Evolutionary conservation across 2,113 vertebrate species (phyloP), one percentile per base, ranked within the genome.

Genomic region (Pipa parva): DNA sequence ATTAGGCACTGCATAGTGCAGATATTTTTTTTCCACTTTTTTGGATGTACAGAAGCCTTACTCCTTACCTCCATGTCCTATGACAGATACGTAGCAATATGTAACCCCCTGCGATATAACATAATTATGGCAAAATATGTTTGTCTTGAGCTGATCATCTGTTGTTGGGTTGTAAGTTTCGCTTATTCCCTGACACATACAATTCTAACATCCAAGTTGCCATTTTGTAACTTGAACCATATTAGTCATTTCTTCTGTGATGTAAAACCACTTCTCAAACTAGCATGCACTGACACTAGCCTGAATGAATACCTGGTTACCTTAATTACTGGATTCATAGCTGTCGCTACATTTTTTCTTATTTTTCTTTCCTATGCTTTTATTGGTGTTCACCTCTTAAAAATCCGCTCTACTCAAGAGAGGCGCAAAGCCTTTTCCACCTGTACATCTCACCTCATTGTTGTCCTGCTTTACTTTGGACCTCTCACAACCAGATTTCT

Each of bases 11-110:
- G 80, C 22, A 45, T 83, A 36, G 46, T 60, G 25, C 83, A 82
- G 63, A 69, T 82, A 11, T 80, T 73, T 56, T 76, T 79, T 12
- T 71, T 82, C 8, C 80, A 85, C 51, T 78, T 81, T 29, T 68
- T 85, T 5, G 81, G 83, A n/a, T 76, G 78, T 33, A 60, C 65
- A 3, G 56, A 69, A 21, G 46, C 46, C 15, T 15, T 52, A 24
- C 65, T 69, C 5, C 65, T 69, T 8, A 37, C 33, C 5, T 25
- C 57, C 12, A 69, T 69, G 65, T 59, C 56, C 29, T 69, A 69
- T 31, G 65, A 69, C 22, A 39, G 65, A 8, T 69, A 69, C 7
- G 7, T 60, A 7, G 65, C 65, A 24, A 69, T 69, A 29, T 60
- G 57, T 52, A 69, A 52, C 57, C 65, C 65, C 12, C 13, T 69